Evolutionary conservation across 2,888 invertebrate species (phyloP), one percentile per base, ranked within the genome.

Genomic region (Leucozona laternaria): DNA sequence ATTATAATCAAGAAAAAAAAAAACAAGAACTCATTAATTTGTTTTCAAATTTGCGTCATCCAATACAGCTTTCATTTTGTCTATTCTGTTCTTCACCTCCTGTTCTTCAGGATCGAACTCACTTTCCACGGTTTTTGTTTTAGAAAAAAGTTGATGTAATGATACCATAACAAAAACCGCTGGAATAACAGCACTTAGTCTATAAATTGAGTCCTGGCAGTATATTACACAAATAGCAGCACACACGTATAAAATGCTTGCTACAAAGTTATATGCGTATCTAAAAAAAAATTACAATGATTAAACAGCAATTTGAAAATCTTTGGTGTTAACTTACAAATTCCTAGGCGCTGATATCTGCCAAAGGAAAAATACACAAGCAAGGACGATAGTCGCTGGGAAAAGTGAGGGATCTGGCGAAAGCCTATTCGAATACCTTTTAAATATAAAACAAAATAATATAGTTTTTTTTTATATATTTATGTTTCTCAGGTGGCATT

Each of bases 261-360:
- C 70, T 28, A 89, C 80, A n/a, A 88, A 77, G 31, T 88, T 88
- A 28, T 90, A 90, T 4, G 88, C 88, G 48, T 53, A 80, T 31
- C 89, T 89, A 40, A 43, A 88, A 88, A n/a, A 37, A 58, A 55
- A 43, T n/a, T n/a, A n/a, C 31, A 15, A 17, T 48, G 62, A 76
- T 28, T 70, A 45, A 8, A 3, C 0, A 34, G 17, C 37, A 66
- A 81, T 50, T 37, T 48, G 45, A n/a, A 40, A 25, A 57, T 68
- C 11, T 40, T n/a, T 2, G 40, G 20, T 15, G 11, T 48, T 50
- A 76, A 88, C 95, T 94, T 93, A 96, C 96, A 95, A 93, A 89
- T 95, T 94, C 89, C 93, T 94, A 0, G 96, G 96, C 1, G 94
- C 94, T 31, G 94, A 94, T 70, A 95, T 92, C 90, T 96, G 96